Percentiles rank a stretch among this genome's conserved stretches.
Evolutionary conservation across 2,113 vertebrate species (phyloP).

Genomic region (Chloebia gouldiae): DNA sequence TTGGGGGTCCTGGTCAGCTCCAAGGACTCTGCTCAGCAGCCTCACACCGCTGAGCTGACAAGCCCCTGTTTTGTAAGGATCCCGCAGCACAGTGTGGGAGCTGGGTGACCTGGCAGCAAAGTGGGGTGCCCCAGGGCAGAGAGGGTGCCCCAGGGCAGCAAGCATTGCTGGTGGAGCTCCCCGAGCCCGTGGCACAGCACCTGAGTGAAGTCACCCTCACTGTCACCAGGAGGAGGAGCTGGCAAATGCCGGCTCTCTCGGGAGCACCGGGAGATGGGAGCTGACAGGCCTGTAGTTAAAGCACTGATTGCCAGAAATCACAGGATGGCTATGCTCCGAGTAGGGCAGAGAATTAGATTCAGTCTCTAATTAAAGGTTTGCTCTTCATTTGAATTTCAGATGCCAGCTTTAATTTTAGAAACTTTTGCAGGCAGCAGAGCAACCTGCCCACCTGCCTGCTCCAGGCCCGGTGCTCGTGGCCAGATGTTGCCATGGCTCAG

Average conservation of each 20-base stretch:
- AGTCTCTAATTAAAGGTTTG: constrained; percentile 81
- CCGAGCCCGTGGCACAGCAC: rapidly evolving
- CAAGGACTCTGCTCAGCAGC: not conserved
- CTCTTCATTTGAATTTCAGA: constrained; percentile 83
- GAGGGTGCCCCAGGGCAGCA: not conserved
- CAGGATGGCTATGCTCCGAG: constrained; percentile 62
- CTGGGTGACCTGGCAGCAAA: not conserved
- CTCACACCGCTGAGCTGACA: rapidly evolving
- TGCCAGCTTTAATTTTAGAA: constrained; percentile 79
- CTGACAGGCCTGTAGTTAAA: constrained; percentile 68
- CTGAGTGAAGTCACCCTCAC: not conserved
- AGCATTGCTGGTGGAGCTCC: not conserved
- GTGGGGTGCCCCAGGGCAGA: not conserved
- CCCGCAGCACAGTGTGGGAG: rapidly evolving
- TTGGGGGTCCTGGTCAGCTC: not conserved
- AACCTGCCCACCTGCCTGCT: constrained; percentile 58
- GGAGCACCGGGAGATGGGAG: not conserved
- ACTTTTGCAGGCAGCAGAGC: constrained; percentile 62
- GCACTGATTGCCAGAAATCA: constrained; percentile 80
- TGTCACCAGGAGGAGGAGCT: rapidly evolving
- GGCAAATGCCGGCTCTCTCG: not conserved
- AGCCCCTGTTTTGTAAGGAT: rapidly evolving
- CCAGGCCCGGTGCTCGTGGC: not conserved
- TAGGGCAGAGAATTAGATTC: constrained; percentile 78
- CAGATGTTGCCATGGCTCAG: not conserved